These are phyloP conservation scores for Diorhabda elongata DNA, from an alignment of 1,140 invertebrate species.

Conservation along the genomic window DNA sequence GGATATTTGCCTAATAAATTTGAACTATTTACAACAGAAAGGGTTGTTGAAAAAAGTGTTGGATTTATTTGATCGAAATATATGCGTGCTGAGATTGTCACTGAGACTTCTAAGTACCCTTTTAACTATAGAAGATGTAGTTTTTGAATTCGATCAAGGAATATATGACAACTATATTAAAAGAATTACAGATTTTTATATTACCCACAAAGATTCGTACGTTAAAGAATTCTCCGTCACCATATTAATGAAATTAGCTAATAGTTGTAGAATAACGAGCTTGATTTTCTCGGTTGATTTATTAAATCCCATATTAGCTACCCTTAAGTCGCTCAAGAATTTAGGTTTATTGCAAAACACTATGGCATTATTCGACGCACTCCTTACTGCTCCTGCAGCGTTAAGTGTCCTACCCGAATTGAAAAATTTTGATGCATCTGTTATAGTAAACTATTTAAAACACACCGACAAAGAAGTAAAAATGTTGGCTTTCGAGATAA, in stretches of 20 bases:
- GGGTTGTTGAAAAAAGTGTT: slow-evolving; percentile 31
- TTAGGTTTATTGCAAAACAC: slow-evolving; percentile 20
- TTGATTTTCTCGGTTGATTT: slow-evolving; percentile 30
- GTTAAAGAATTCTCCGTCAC: slow-evolving; percentile 29
- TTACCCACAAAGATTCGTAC: slow-evolving; percentile 27
- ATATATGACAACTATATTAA: slow-evolving; percentile 28
- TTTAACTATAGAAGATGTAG: slow-evolving; percentile 23
- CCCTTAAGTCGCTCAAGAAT: slow-evolving; percentile 28
- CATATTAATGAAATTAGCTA: slow-evolving; percentile 27
- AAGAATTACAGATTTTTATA: slow-evolving; percentile 30
- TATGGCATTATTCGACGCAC: slow-evolving; percentile 27
- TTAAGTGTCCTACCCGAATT: slow-evolving; percentile 21
- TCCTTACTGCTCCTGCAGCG: slow-evolving; percentile 29
- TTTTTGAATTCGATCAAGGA: slow-evolving; percentile 32
- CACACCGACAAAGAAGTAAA: slow-evolving; percentile 23
- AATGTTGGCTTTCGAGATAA: slow-evolving; percentile 20
- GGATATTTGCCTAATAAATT: slow-evolving; percentile 31
- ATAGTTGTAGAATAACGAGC: slow-evolving; percentile 23
- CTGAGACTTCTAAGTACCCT: slow-evolving; percentile 30
- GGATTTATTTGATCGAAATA: slow-evolving; percentile 27
- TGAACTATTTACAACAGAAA: slow-evolving; percentile 24
- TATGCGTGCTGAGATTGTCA: slow-evolving; percentile 31
- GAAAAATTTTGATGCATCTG: slow-evolving; percentile 24
- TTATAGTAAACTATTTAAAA: slow-evolving; percentile 24
- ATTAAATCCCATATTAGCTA: slow-evolving; percentile 27